These are phyloP conservation scores for Epistrophella euchroma DNA, from an alignment of 2,888 invertebrate genomes.

Conservation along the genomic window DNA sequence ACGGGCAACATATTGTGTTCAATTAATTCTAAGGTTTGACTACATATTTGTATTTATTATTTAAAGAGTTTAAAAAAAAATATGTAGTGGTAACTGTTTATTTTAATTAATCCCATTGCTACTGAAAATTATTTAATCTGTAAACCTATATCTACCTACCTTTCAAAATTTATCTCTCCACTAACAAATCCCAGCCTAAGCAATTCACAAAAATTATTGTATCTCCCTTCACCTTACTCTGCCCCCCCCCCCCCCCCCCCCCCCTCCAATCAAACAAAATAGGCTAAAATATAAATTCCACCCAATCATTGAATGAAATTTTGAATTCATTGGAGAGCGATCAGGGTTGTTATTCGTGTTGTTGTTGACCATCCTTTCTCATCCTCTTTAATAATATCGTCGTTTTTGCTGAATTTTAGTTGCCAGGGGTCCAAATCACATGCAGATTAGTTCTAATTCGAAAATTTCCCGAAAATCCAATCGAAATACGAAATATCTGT, in stretches of 20 bases:
- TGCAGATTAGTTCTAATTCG: constrained; percentile 75
- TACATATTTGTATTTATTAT: too few species aligned
- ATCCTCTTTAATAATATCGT: background rate
- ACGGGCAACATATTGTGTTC: too few species aligned
- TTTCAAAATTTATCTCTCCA: constrained; percentile 18
- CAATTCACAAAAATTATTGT: constrained; percentile 38
- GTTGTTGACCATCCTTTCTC: constrained; percentile 22
- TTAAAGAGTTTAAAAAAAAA: background rate
- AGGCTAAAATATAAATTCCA: constrained; percentile 58
- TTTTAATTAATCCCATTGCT: constrained; percentile 24
- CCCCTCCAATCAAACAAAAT: background rate
- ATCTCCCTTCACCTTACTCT: background rate
- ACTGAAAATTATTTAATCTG: constrained; percentile 25
- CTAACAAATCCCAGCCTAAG: constrained; percentile 37
- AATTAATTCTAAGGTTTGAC: too few species aligned
- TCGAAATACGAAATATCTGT: constrained; percentile 71
- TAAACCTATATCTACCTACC: constrained; percentile 17
- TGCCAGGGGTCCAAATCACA: constrained; percentile 69
- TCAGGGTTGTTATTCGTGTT: constrained; percentile 31
- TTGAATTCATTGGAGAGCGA: constrained; percentile 72
- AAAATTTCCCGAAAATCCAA: constrained; percentile 72
- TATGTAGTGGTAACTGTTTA: background rate
- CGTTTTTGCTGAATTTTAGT: background rate
- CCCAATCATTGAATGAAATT: constrained; percentile 65
- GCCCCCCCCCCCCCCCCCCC: too few species aligned